Conservation (phyloP, 2,113 vertebrate species). For the Merops nubicus region DNA sequence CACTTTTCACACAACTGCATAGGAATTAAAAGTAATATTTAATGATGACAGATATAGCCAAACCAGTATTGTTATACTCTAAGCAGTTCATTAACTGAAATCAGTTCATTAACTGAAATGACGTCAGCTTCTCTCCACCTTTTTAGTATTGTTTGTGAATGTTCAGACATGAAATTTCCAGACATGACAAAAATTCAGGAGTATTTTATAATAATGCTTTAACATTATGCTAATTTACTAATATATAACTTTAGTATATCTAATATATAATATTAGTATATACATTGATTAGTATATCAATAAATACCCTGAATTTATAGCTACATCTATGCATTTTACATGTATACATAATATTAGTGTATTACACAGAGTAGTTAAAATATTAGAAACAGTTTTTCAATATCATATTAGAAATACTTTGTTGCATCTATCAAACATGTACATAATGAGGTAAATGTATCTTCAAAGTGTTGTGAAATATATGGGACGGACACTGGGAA, state of each 20-base stretch:
- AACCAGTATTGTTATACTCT: neutral
- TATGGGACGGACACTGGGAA: too few species aligned
- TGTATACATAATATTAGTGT: neutral
- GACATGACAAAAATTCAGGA: neutral
- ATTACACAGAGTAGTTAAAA: neutral
- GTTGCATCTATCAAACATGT: neutral
- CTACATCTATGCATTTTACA: neutral
- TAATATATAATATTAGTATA: neutral
- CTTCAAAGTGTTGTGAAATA: neutral
- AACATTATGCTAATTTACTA: neutral
- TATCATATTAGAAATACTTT: neutral
- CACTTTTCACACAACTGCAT: neutral
- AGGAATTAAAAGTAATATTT: neutral
- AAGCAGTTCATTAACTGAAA: neutral
- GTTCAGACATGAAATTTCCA: neutral
- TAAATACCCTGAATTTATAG: neutral
- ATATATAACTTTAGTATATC: neutral
- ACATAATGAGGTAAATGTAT: neutral
- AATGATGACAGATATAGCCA: neutral
- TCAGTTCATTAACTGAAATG: accelerated
- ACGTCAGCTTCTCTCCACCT: neutral
- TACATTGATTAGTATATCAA: too few species aligned
- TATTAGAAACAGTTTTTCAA: neutral
- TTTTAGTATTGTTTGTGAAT: neutral
- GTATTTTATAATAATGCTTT: neutral